Evolutionary conservation across 2,888 invertebrate genomes (phyloP), one percentile per base, ranked within the genome.

Genomic region (Acronicta alni): DNA sequence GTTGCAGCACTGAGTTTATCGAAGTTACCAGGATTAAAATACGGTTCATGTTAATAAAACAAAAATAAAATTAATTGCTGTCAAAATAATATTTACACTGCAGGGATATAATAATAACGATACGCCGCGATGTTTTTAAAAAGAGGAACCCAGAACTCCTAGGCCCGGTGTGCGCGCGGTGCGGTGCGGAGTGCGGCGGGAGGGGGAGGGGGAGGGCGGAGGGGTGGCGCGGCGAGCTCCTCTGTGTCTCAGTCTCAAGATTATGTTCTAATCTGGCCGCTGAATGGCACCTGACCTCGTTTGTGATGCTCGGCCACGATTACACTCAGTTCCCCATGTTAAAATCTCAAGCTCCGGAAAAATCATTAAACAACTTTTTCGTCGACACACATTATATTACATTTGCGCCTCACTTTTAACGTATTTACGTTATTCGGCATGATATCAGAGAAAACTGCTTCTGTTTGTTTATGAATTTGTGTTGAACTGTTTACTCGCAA

Each of bases 201-300:
- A n/a, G n/a, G n/a, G n/a, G n/a, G n/a, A n/a, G n/a, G n/a, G n/a
- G n/a, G 9, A 7, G 26, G 26, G 9, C 8, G 5, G 26, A 26
- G 26, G 26, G 9, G 30, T 0, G 30, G 30, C 30, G 10, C 30
- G 9, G 3, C 14, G n/a, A n/a, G n/a, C n/a, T n/a, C 7, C 59
- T 46, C 35, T n/a, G n/a, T n/a, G 30, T 17, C 35, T 51, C 30
- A 9, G 49, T 44, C n/a, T 44, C 38, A 39, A 44, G 20, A 58
- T 68, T 57, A 57, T 46, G 52, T 48, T 60, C 48, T 57, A 60
- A 68, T 69, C 49, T 60, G 26, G 52, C 32, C 30, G 35, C 46
- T 57, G 48, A 61, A 65, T 56, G 43, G 39, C 52, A 52, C 57
- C 57, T 60, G 70, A 61, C 69, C 66, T 61, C 43, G 45, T 66